A percentile compares a stretch with the other conserved stretches of the same genome.
phyloP scores from a whole-genome alignment of 2,888 invertebrate genomes.

The Hyposoter dolosus region DNA sequence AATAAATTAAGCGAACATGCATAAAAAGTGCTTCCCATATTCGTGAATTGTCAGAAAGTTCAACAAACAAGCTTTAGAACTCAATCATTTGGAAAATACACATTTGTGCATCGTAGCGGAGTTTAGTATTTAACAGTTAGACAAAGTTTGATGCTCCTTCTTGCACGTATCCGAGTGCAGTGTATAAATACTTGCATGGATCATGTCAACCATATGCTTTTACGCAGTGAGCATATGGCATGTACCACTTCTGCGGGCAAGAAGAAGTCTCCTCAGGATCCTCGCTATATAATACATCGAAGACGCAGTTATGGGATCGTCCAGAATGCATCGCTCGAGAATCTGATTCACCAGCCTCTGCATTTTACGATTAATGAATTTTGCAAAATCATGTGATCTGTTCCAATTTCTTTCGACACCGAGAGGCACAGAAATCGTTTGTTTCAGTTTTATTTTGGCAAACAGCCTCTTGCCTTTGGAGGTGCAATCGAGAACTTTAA shows the following conservation, averaged over 20 bases:
- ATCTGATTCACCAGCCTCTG: constrained; percentile 42
- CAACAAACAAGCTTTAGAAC: background rate
- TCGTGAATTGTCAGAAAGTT: background rate
- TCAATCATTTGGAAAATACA: constrained; percentile 15
- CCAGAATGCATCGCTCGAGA: constrained; percentile 43
- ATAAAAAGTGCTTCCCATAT: background rate
- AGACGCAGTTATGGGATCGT: constrained; percentile 60
- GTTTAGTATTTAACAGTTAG: constrained; percentile 58
- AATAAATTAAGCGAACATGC: too few species aligned
- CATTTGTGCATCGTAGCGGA: constrained; percentile 47
- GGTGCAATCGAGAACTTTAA: too few species aligned
- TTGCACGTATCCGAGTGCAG: constrained; percentile 42
- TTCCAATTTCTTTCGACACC: background rate
- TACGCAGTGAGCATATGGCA: constrained; percentile 74
- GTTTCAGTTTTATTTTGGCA: too few species aligned
- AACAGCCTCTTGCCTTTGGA: too few species aligned
- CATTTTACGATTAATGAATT: background rate
- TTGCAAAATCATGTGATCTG: constrained; percentile 2
- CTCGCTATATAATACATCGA: constrained; percentile 52
- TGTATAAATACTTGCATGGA: constrained; percentile 64
- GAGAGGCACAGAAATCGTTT: too few species aligned
- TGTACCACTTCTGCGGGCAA: constrained; percentile 76
- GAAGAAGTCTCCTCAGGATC: constrained; percentile 66
- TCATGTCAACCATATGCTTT: constrained; percentile 76
- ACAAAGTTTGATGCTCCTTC: constrained; percentile 45